Conservation (phyloP, 2,888 invertebrate species). For the Acleris sparsana region DNA sequence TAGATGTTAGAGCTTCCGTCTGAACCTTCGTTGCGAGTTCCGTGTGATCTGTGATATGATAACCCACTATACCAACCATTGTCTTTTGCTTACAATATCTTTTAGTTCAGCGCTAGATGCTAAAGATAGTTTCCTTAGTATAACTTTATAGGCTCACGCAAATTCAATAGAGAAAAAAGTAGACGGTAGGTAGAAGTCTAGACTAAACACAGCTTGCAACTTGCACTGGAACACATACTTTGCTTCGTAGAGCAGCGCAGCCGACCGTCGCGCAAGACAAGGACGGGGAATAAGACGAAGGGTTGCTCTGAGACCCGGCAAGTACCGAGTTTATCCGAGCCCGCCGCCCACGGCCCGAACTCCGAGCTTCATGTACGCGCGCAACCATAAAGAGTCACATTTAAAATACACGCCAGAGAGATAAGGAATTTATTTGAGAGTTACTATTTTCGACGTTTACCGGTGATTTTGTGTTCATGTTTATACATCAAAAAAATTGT, state of each 20-base stretch:
- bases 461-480: constrained; percentile 27
- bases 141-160: too few relatives aligned
- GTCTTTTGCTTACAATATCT: too few relatives aligned
- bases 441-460: constrained; percentile 42
- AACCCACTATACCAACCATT: too few relatives aligned
- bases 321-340: constrained; percentile 67
- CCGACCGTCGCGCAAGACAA: constrained; percentile 81
- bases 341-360: constrained; percentile 54
- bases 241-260: constrained; percentile 72
- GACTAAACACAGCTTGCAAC: constrained; percentile 36
- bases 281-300: constrained; percentile 84
- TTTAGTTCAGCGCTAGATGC: too few relatives aligned
- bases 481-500: constrained; percentile 66
- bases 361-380: constrained; percentile 70
- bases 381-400: constrained; percentile 78
- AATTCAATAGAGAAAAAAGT: too few relatives aligned
- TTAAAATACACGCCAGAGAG: constrained; percentile 81
- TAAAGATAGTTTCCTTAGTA: too few relatives aligned
- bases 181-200: constrained; percentile 29
- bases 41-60: too few relatives aligned
- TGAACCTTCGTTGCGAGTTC: too few relatives aligned
- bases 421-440: constrained; percentile 79
- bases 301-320: constrained; percentile 81
- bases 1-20: too few relatives aligned
- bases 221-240: constrained; percentile 49